Conservation (phyloP, 2,797 vertebrate species). For the Linurgus olivaceus region DNA sequence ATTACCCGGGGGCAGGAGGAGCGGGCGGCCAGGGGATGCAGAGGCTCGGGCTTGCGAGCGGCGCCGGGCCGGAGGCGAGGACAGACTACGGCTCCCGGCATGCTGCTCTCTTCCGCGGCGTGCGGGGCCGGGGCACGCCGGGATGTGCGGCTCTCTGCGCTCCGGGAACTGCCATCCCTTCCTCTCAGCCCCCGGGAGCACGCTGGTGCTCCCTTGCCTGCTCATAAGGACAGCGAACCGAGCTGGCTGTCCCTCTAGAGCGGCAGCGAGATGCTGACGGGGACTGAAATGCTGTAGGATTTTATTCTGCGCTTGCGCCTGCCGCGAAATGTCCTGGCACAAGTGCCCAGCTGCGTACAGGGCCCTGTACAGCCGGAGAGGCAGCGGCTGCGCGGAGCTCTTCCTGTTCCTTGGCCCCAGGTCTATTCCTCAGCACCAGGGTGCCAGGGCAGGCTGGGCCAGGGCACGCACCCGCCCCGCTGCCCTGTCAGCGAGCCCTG, state of each 20-base stretch:
- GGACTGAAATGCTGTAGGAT: background rate
- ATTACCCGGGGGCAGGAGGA: background rate
- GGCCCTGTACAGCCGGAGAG: rapidly evolving
- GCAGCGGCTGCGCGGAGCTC: background rate
- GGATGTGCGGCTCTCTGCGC: rapidly evolving
- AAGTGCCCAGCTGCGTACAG: background rate
- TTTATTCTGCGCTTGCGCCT: background rate
- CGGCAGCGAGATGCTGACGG: rapidly evolving
- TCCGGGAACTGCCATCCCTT: rapidly evolving
- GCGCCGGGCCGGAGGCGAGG: background rate
- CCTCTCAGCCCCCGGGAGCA: rapidly evolving
- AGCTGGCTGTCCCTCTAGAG: too few relatives aligned
- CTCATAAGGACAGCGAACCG: rapidly evolving
- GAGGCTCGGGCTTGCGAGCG: background rate
- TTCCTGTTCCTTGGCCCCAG: background rate
- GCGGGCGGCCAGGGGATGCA: background rate
- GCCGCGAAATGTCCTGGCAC: rapidly evolving
- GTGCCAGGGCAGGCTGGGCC: rapidly evolving
- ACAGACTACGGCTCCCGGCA: slow-evolving; percentile 42
- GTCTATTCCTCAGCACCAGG: background rate
- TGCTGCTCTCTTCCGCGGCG: slow-evolving; percentile 17
- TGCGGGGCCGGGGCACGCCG: background rate
- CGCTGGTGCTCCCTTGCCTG: rapidly evolving
- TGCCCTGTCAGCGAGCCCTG: background rate
- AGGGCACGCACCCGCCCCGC: background rate